phyloP scores from a whole-genome alignment of 2,113 vertebrate species.

The Sinocyclocheilus rhinocerous region DNA sequence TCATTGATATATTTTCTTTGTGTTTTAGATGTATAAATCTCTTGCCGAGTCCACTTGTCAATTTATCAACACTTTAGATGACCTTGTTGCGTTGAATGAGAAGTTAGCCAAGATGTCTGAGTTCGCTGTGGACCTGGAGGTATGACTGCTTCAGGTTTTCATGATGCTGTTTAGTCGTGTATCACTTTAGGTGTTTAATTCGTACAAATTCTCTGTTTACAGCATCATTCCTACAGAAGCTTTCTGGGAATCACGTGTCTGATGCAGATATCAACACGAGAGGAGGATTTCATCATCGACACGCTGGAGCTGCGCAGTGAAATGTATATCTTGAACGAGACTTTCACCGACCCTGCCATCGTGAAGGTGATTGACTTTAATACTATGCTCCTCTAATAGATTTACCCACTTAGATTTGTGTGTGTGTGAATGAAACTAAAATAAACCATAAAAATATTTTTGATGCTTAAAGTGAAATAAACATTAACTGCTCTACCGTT shows the following conservation, averaged over 20 bases:
- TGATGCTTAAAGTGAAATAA: too few relatives aligned
- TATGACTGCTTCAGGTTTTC: constrained; percentile 56
- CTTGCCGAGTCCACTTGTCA: constrained; percentile 81
- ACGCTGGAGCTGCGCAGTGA: constrained; percentile 87
- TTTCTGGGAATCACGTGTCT: constrained; percentile 93
- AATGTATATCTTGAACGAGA: constrained; percentile 92
- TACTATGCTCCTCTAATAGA: not conserved
- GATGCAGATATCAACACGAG: constrained; percentile 94
- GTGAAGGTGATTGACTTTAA: constrained; percentile 84
- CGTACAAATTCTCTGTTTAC: not conserved
- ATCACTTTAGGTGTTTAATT: not conserved
- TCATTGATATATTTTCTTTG: not conserved
- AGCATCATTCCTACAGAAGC: constrained; percentile 97
- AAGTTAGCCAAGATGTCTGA: constrained; percentile 84
- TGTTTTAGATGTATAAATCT: constrained; percentile 81
- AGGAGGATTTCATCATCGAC: constrained; percentile 94
- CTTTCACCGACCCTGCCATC: constrained; percentile 87
- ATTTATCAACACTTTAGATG: constrained; percentile 84
- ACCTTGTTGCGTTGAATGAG: constrained; percentile 88
- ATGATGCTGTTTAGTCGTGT: not conserved
- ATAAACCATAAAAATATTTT: too few relatives aligned
- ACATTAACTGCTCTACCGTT: too few relatives aligned
- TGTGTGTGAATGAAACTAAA: too few relatives aligned
- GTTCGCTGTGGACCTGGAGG: constrained; percentile 95
- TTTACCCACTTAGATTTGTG: too few relatives aligned